Percentiles rank a stretch among this genome's conserved stretches.
These are phyloP conservation scores for Bedellia somnulentella DNA, from an alignment of 2,888 invertebrate species.

Conservation along the genomic window DNA sequence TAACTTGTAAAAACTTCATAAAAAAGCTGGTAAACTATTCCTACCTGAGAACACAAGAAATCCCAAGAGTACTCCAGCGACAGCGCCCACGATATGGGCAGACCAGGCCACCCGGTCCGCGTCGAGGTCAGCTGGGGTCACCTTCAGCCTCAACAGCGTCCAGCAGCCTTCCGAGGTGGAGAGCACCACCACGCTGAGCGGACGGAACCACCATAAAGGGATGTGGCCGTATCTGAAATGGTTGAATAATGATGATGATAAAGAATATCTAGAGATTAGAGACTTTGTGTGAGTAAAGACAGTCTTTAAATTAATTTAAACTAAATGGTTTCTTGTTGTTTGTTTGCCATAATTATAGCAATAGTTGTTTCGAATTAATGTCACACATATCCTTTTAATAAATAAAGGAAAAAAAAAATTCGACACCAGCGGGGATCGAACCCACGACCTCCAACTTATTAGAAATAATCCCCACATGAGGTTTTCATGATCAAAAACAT, in stretches of 20 bases:
- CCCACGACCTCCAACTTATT: too few species aligned
- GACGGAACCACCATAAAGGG: slow-evolving; percentile 56
- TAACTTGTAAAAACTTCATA: not conserved
- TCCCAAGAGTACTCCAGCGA: slow-evolving; percentile 66
- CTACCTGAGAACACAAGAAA: slow-evolving; percentile 57
- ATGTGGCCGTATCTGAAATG: slow-evolving; percentile 35
- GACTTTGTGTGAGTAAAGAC: not conserved
- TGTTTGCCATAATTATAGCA: not conserved
- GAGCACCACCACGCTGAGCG: slow-evolving; percentile 64
- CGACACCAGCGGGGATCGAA: too few species aligned
- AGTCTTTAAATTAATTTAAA: too few species aligned
- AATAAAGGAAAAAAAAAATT: too few species aligned
- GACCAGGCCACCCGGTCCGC: slow-evolving; percentile 64
- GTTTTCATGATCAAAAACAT: too few species aligned
- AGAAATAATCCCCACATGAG: too few species aligned
- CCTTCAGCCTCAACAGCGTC: slow-evolving; percentile 21
- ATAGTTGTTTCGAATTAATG: not conserved
- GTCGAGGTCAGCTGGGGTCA: slow-evolving; percentile 8
- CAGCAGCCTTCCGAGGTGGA: slow-evolving; percentile 64
- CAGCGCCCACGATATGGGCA: slow-evolving; percentile 71
- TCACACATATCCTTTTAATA: too few species aligned
- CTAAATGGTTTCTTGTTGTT: too few species aligned
- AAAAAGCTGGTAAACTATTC: slow-evolving; percentile 5
- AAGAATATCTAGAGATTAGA: not conserved
- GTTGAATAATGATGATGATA: not conserved